Percentiles rank a stretch among this genome's conserved stretches.
These are phyloP conservation scores for Tauraco hartlaubi DNA, from an alignment of 2,797 vertebrate genomes.

Conservation along the genomic window DNA sequence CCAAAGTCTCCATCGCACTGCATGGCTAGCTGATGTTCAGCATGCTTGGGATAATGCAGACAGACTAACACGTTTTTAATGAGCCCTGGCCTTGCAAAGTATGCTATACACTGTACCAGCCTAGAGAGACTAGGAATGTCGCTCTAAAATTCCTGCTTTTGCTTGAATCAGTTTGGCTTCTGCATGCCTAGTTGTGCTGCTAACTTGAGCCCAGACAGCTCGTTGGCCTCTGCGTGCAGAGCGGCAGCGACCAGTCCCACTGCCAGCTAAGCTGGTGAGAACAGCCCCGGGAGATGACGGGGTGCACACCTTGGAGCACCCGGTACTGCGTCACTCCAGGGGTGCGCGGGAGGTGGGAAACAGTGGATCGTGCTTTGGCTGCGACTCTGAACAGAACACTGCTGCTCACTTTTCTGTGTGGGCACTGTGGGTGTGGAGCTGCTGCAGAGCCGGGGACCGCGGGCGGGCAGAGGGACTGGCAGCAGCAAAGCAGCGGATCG, in stretches of 20 bases:
- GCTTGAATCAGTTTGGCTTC: background rate
- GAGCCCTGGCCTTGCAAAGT: background rate
- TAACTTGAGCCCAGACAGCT: background rate
- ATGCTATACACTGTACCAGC: background rate
- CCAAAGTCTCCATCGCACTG: background rate
- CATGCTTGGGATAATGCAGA: background rate
- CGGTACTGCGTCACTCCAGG: background rate
- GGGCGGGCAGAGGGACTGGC: accelerated
- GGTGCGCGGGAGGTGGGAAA: background rate
- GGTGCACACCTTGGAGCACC: background rate
- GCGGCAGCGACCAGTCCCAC: background rate
- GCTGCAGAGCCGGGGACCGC: background rate
- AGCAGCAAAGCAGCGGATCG: background rate
- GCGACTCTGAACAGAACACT: background rate
- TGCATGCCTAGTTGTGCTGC: background rate
- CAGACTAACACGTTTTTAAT: background rate
- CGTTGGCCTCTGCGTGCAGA: background rate
- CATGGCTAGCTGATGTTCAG: background rate
- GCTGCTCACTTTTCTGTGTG: background rate
- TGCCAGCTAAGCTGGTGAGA: background rate
- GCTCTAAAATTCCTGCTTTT: background rate
- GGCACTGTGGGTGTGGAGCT: background rate
- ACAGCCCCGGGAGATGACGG: background rate
- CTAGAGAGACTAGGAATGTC: background rate
- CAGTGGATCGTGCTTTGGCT: background rate